Conservation (phyloP, 2,113 vertebrate genomes). For the Ibidorhyncha struthersii region DNA sequence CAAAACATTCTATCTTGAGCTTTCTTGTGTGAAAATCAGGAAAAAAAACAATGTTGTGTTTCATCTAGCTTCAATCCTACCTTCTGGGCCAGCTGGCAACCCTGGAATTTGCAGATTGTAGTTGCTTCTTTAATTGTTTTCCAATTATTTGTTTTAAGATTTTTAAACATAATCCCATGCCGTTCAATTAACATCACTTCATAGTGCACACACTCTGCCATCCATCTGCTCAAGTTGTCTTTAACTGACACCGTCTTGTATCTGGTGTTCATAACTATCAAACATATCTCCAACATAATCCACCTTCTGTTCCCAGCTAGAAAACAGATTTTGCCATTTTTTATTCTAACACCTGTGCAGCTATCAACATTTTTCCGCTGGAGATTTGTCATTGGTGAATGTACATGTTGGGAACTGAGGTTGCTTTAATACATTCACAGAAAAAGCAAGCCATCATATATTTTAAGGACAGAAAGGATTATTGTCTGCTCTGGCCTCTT, state of each 20-base stretch:
- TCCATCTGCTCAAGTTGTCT: slow-evolving; percentile 70
- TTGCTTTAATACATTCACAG: neutral
- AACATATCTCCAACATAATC: slow-evolving; percentile 36
- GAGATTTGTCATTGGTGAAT: neutral
- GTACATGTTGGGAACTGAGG: neutral
- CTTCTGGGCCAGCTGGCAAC: slow-evolving; percentile 31
- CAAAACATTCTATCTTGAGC: neutral
- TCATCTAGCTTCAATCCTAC: slow-evolving; percentile 14
- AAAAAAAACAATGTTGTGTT: neutral
- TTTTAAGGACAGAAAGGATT: neutral
- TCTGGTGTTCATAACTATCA: slow-evolving; percentile 59
- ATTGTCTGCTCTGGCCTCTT: neutral
- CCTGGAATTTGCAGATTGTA: slow-evolving; percentile 21
- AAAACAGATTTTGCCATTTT: slow-evolving; percentile 63
- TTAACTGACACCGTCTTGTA: slow-evolving; percentile 57
- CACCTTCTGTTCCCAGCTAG: slow-evolving; percentile 67
- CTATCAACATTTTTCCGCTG: slow-evolving; percentile 31
- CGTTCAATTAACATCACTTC: slow-evolving; percentile 64
- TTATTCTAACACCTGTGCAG: slow-evolving; percentile 46
- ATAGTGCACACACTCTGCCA: slow-evolving; percentile 15
- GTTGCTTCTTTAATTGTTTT: slow-evolving; percentile 51
- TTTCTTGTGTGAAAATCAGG: neutral
- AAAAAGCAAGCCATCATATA: neutral
- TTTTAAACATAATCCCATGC: slow-evolving; percentile 54
- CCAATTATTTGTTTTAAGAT: slow-evolving; percentile 21